Evolutionary conservation across 2,797 vertebrate species (phyloP).

Genomic region (Pogoniulus pusillus): DNA sequence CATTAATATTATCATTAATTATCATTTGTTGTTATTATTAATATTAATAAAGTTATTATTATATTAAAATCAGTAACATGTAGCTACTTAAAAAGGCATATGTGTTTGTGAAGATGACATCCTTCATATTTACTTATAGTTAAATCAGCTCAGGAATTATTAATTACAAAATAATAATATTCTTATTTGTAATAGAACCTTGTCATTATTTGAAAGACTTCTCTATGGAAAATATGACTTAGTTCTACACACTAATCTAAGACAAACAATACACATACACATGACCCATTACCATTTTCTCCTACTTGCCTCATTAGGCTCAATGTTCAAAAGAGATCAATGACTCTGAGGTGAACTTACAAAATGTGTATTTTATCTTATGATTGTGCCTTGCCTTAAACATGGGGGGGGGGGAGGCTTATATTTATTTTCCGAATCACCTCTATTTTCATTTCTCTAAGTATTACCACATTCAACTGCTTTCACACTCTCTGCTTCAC

Average conservation of each 20-base stretch:
- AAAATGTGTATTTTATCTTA: slow-evolving; percentile 64
- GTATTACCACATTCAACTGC: slow-evolving; percentile 58
- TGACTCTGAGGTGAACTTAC: slow-evolving; percentile 54
- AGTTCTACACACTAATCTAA: slow-evolving; percentile 46
- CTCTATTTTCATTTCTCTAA: slow-evolving; percentile 68
- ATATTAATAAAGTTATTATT: too few relatives aligned
- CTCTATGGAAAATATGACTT: slow-evolving; percentile 7
- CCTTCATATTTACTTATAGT: background rate
- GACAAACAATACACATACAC: background rate
- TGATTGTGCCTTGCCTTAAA: slow-evolving; percentile 13
- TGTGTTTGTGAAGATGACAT: background rate
- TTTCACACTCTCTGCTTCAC: slow-evolving; percentile 60
- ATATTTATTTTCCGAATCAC: slow-evolving; percentile 58
- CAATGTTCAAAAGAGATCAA: slow-evolving; percentile 64
- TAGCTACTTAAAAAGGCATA: background rate
- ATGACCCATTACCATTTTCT: slow-evolving; percentile 45
- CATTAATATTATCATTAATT: too few relatives aligned
- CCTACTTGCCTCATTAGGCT: slow-evolving; percentile 68
- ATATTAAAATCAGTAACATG: too few relatives aligned
- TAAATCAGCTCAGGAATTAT: background rate
- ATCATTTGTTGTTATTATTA: too few relatives aligned
- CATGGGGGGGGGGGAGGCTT: too few relatives aligned
- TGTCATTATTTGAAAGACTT: background rate
- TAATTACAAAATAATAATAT: background rate
- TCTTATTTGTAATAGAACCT: background rate